Evolutionary conservation across 2,888 invertebrate genomes (phyloP), one percentile per base, ranked within the genome.

Genomic region (Galerucella calmariensis): DNA sequence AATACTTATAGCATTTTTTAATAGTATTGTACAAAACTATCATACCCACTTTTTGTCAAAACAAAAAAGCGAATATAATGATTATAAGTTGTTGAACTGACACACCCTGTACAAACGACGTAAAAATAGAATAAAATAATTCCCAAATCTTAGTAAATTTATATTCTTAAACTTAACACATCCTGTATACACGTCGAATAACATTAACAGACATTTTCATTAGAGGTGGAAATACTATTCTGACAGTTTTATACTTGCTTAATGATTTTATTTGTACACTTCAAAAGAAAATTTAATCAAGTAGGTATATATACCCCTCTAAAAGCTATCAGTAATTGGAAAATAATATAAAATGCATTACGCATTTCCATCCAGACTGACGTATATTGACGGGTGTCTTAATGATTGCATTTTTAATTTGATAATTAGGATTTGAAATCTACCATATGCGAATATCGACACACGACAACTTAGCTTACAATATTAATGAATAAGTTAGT

Each of bases 321-420:
- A n/a, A 53, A 53, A 53, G 53, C 53, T 53, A 53, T 53, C n/a
- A 53, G 53, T 53, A 53, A n/a, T 53, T 53, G 53, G 53, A 53
- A 53, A 53, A 53, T 53, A 53, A 53, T 12, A 53, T 53, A n/a
- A 53, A n/a, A 53, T n/a, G 53, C 53, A 53, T 8, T 53, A n/a
- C n/a, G n/a, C n/a, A 53, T 53, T 53, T 14, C 6, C n/a, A 14
- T 8, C 2, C 14, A 6, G n/a, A 14, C 53, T 53, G n/a, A 53
- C 53, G 53, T n/a, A 53, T n/a, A 53, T 14, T n/a, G n/a, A 48
- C 14, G 48, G 14, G 8, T 53, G 16, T 53, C 1, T 53, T 14
- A 53, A 53, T 48, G 4, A 48, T 11, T 46, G 10, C 10, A 46
- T 46, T 46, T 20, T 46, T 14, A 14, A 14, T 0, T 48, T 2